Conservation (phyloP, 2,797 vertebrate genomes). For the Bucorvus abyssinicus region DNA sequence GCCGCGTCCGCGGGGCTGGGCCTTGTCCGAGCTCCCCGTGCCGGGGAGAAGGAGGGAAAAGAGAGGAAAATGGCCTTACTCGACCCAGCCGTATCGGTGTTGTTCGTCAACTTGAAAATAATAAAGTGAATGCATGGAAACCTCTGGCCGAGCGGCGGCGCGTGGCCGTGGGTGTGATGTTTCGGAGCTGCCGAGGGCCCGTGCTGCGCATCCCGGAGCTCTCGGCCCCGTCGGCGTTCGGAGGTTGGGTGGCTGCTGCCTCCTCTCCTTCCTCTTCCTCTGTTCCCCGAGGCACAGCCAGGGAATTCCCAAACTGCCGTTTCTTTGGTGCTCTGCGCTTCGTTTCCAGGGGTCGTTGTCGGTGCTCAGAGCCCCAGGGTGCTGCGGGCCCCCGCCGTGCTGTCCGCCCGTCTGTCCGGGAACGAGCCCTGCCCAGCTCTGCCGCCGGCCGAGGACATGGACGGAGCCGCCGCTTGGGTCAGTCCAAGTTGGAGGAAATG, state of each 20-base stretch:
- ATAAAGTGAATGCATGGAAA: conserved; percentile 57
- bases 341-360: background rate
- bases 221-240: background rate
- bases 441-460: background rate
- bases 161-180: background rate
- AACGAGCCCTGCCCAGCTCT: background rate
- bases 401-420: background rate
- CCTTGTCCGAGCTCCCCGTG: background rate
- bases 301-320: background rate
- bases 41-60: background rate
- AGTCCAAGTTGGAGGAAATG: too few species aligned
- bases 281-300: background rate
- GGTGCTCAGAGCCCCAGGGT: background rate
- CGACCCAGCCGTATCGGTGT: conserved; percentile 29
- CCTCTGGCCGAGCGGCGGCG: background rate
- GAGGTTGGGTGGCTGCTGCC: background rate
- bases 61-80: conserved; percentile 60
- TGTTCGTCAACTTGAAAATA: conserved; percentile 53
- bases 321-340: background rate
- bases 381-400: background rate
- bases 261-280: too few species aligned
- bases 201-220: background rate
- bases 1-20: background rate
- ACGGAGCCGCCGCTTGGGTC: background rate
- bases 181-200: too few species aligned